Evolutionary conservation across 1,140 invertebrate species (phyloP).

Genomic region (Papilio glaucus): DNA sequence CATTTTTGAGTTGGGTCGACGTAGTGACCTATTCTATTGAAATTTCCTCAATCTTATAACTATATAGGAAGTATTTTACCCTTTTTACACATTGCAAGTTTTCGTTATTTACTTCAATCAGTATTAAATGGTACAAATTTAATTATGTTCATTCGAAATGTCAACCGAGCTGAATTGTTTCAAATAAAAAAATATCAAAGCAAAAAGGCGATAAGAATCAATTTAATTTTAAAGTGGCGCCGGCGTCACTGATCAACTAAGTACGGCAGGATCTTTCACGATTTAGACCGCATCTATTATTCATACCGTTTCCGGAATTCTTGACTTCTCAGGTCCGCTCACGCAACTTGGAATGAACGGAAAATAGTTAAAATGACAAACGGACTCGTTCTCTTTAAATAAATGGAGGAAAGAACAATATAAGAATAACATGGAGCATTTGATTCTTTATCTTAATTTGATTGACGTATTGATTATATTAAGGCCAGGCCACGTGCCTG

Average conservation of each 20-base stretch:
- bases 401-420: background rate
- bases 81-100: too few species aligned
- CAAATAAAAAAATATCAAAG: background rate
- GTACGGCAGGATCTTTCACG: slow-evolving; percentile 4
- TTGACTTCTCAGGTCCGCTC: background rate
- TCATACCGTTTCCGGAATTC: slow-evolving; percentile 19
- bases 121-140: too few species aligned
- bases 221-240: slow-evolving; percentile 6
- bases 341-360: background rate
- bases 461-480: too few species aligned
- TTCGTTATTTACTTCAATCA: too few species aligned
- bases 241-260: background rate
- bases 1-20: slow-evolving; percentile 20
- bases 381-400: background rate
- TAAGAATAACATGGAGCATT: background rate
- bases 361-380: slow-evolving; percentile 2
- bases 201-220: background rate
- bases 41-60: background rate
- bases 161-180: too few species aligned
- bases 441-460: too few species aligned
- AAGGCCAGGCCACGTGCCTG: too few species aligned
- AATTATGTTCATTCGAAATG: too few species aligned
- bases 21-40: background rate
- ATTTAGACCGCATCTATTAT: slow-evolving; percentile 26
- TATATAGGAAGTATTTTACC: background rate